A percentile compares a stretch with the other conserved stretches of the same genome.
phyloP scores from a whole-genome alignment of 2,797 vertebrate genomes.

The Clangula hyemalis region DNA sequence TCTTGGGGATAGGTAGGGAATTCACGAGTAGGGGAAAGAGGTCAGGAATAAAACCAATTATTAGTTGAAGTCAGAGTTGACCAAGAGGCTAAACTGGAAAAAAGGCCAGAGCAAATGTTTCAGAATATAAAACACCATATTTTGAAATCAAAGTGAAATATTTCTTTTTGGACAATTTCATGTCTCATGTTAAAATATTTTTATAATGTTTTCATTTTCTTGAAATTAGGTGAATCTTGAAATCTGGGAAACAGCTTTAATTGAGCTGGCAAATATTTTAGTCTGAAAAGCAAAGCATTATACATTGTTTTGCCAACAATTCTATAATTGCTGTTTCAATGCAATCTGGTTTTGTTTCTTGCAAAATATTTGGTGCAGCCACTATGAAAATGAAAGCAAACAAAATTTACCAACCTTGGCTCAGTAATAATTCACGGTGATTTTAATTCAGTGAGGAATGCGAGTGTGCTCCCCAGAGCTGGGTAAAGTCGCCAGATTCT shows the following conservation, averaged over 20 bases:
- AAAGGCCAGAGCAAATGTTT: background rate
- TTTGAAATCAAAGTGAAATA: background rate
- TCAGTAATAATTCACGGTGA: background rate
- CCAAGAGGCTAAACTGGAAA: constrained; percentile 1
- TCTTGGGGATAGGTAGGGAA: background rate
- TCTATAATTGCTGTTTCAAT: background rate
- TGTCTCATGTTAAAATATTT: background rate
- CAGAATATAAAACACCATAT: background rate
- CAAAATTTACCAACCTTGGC: background rate
- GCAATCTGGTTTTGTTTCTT: background rate
- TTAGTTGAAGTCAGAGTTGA: background rate
- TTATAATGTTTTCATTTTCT: background rate
- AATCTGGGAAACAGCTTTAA: background rate
- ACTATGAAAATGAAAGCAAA: background rate
- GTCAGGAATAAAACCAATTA: background rate
- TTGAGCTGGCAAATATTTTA: constrained; percentile 18
- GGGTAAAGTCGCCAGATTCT: background rate
- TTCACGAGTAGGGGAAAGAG: background rate
- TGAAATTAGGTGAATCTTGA: background rate
- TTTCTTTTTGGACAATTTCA: background rate
- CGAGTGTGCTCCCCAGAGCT: background rate
- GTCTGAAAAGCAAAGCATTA: constrained; percentile 1
- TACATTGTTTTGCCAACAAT: background rate
- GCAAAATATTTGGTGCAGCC: background rate
- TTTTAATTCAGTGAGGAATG: background rate